Evolutionary conservation across 2,888 invertebrate species (phyloP).

Genomic region (Lordiphosa fenestrarum): DNA sequence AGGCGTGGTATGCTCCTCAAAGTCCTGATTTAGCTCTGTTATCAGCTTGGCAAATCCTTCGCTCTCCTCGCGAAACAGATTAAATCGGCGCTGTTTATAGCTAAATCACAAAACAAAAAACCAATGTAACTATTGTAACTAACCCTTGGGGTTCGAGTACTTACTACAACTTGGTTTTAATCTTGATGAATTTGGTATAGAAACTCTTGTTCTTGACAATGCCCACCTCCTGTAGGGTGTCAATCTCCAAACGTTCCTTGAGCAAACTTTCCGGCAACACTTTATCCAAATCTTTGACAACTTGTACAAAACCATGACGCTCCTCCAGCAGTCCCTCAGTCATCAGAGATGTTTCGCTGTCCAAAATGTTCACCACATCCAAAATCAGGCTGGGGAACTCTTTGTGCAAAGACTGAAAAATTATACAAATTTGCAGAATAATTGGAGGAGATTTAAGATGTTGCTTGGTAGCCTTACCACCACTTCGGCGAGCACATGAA

Average conservation of each 20-base stretch:
- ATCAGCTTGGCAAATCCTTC: slow-evolving; percentile 99
- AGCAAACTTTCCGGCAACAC: slow-evolving; percentile 92
- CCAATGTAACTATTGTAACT: background rate
- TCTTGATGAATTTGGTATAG: slow-evolving; percentile 97
- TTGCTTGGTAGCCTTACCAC: slow-evolving; percentile 82
- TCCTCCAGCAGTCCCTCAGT: slow-evolving; percentile 86
- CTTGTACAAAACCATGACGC: slow-evolving; percentile 87
- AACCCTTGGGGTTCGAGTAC: slow-evolving; percentile 71
- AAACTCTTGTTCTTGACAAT: slow-evolving; percentile 93
- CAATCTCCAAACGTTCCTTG: slow-evolving; percentile 95
- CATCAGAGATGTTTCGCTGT: slow-evolving; percentile 87
- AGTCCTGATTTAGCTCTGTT: slow-evolving; percentile 94
- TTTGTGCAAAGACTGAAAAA: slow-evolving; percentile 86
- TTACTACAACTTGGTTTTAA: slow-evolving; percentile 98
- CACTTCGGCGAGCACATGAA: slow-evolving; percentile 87
- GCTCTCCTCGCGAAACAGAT: slow-evolving; percentile 98
- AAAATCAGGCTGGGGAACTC: slow-evolving; percentile 91
- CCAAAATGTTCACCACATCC: slow-evolving; percentile 91
- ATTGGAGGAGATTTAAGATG: background rate
- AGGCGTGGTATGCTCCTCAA: slow-evolving; percentile 81
- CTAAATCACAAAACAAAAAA: slow-evolving; percentile 82
- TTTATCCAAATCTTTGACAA: slow-evolving; percentile 90
- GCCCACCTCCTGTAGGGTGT: slow-evolving; percentile 94
- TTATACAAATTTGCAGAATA: background rate
- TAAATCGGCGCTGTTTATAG: slow-evolving; percentile 99